Evolutionary conservation across 1,140 invertebrate genomes (phyloP), one percentile per base, ranked within the genome.

Genomic region (Nebria ingens): DNA sequence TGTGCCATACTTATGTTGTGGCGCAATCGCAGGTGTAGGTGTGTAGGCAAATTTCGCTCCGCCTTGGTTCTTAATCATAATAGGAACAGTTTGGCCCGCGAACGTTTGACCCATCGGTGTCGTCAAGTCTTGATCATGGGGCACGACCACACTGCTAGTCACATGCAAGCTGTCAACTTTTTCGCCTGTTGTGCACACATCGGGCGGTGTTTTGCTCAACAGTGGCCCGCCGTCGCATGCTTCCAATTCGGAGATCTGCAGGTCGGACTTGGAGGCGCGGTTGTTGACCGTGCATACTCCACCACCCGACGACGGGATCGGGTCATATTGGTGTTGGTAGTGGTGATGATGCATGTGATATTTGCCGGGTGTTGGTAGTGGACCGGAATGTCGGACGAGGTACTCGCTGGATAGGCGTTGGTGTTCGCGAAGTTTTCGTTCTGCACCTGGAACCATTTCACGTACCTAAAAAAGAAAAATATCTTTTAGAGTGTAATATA

Each of bases 371-470:
- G 19, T 51, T 1, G 19, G 19, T 4, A 20, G 19, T 13, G 19
- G 19, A 12, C 56, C 57, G 2, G 61, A 53, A 50, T 67, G 68
- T 13, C 62, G 59, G 19, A 68, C 63, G 17, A 68, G 57, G 54
- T 64, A 69, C 53, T 71, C 69, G 42, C 54, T 61, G 22, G 64
- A 64, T 17, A 68, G 59, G 2, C 62, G 61, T 29, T 72, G 71
- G 53, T 79, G 77, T 59, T 79, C 78, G 11, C 76, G 70, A 19
- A 80, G 65, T 62, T 80, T 79, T 38, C 80, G 64, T 58, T 81
- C 79, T 1, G 78, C 80, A 1, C 80, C 80, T 0, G 80, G 79
- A 11, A 83, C 80, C 75, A 82, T 81, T 25, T 78, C 77, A 54
- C 79, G 71, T 4, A 81, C 78, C 78, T 73, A 63, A 25, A 60